A percentile compares a stretch with the other conserved stretches of the same genome.
phyloP scores from a whole-genome alignment of 2,797 vertebrate species.

The Steatocranus sp. region DNA sequence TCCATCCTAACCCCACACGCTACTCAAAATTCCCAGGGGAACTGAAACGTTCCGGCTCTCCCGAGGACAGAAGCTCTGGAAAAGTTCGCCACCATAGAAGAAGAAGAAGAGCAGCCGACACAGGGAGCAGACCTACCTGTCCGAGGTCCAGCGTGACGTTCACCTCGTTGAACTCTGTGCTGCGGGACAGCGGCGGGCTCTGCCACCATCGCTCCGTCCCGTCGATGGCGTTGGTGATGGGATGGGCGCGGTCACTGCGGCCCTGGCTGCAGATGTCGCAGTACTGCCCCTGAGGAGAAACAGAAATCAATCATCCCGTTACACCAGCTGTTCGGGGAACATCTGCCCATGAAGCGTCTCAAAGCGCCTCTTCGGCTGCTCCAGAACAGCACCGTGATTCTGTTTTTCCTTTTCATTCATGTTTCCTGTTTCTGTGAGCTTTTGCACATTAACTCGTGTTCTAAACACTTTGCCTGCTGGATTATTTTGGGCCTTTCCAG shows the following conservation, averaged over 20 bases:
- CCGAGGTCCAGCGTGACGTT: slow-evolving; percentile 95
- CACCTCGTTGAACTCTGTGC: slow-evolving; percentile 89
- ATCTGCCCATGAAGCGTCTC: not conserved
- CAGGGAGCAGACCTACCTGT: slow-evolving; percentile 78
- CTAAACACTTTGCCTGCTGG: not conserved
- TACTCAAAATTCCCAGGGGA: not conserved
- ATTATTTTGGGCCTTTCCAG: not conserved
- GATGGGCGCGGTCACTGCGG: slow-evolving; percentile 86
- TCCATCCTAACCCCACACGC: not conserved
- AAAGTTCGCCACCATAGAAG: not conserved
- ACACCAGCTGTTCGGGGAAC: not conserved
- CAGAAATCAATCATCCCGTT: not conserved
- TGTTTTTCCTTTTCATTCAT: not conserved
- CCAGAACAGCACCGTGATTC: not conserved
- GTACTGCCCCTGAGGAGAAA: slow-evolving; percentile 86
- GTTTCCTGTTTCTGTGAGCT: not conserved
- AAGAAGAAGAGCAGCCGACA: not conserved
- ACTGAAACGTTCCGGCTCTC: not conserved
- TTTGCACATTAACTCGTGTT: not conserved
- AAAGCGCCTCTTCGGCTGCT: not conserved
- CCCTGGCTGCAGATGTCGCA: slow-evolving; percentile 89
- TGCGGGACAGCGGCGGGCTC: slow-evolving; percentile 92
- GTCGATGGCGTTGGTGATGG: slow-evolving; percentile 90
- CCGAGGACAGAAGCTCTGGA: not conserved
- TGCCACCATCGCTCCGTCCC: slow-evolving; percentile 99